These are phyloP conservation scores for Schizopygopsis malacanthus DNA, from an alignment of 2,797 vertebrate genomes.

Conservation along the genomic window DNA sequence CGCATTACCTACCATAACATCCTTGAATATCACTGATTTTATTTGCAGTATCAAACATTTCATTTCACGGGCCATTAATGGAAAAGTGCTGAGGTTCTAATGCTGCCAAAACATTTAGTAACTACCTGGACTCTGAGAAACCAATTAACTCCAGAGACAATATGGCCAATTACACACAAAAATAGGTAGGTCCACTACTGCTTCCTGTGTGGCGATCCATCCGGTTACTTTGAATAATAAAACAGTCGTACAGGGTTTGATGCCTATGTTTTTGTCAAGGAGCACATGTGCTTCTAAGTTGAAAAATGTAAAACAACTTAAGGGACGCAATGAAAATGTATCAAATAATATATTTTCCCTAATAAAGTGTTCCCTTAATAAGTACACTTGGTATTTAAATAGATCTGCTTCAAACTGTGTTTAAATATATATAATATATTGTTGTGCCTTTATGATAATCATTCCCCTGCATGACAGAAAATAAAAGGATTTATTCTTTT, in stretches of 20 bases:
- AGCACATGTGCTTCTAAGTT: neutral
- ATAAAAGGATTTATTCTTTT: too few relatives aligned
- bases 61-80: conserved; percentile 99
- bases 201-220: conserved; percentile 80
- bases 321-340: neutral
- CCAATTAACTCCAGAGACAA: conserved; percentile 99
- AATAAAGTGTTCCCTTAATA: neutral
- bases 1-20: conserved; percentile 99
- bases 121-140: conserved; percentile 99
- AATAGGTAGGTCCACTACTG: conserved; percentile 95
- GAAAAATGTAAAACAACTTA: neutral
- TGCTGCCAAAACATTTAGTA: conserved; percentile 99
- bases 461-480: too few relatives aligned
- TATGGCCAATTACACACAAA: conserved; percentile 99
- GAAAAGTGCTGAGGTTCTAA: conserved; percentile 99
- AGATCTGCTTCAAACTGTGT: neutral
- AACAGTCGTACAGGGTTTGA: conserved; percentile 49
- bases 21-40: conserved; percentile 99
- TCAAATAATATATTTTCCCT: neutral
- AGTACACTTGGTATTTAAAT: neutral
- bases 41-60: conserved; percentile 99
- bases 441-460: too few relatives aligned
- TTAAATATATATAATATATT: neutral
- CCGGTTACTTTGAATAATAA: conserved; percentile 76
- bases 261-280: neutral